These are phyloP conservation scores for Thecocarcelia acutangulata DNA, from an alignment of 2,888 invertebrate species.

Conservation along the genomic window DNA sequence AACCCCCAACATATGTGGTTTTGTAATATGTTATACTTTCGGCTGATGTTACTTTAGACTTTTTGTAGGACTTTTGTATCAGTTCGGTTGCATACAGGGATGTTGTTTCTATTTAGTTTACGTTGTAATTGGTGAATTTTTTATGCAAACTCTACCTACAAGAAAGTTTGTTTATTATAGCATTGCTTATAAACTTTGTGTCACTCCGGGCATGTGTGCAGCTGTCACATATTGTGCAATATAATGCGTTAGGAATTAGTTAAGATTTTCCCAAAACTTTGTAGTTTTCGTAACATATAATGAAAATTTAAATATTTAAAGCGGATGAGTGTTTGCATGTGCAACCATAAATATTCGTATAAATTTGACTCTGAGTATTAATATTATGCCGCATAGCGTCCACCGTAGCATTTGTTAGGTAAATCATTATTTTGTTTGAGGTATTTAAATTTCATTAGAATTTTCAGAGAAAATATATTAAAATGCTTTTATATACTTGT, in stretches of 20 bases:
- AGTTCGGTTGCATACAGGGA: slow-evolving; percentile 25
- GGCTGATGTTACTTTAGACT: slow-evolving; percentile 21
- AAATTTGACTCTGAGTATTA: too few relatives aligned
- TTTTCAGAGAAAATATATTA: too few relatives aligned
- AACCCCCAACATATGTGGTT: slow-evolving; percentile 63
- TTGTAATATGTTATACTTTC: slow-evolving; percentile 60
- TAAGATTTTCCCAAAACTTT: slow-evolving; percentile 21
- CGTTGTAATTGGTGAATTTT: slow-evolving; percentile 20
- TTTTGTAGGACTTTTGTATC: background rate
- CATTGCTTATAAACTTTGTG: slow-evolving; percentile 23
- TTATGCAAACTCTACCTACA: slow-evolving; percentile 7
- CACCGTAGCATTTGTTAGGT: too few relatives aligned
- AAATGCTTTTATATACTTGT: too few relatives aligned
- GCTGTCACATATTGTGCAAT: slow-evolving; percentile 47
- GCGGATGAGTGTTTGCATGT: too few relatives aligned
- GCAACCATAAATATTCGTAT: too few relatives aligned
- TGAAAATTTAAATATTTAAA: slow-evolving; percentile 41
- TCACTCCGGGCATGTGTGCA: slow-evolving; percentile 7
- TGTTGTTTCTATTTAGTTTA: slow-evolving; percentile 11
- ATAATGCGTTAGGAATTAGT: slow-evolving; percentile 54
- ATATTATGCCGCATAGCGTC: too few relatives aligned
- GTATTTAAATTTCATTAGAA: too few relatives aligned
- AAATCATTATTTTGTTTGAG: too few relatives aligned
- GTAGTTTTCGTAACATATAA: background rate
- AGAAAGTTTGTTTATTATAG: slow-evolving; percentile 4